These are phyloP conservation scores for Struthidea cinerea DNA, from an alignment of 2,113 vertebrate genomes.

Conservation along the genomic window DNA sequence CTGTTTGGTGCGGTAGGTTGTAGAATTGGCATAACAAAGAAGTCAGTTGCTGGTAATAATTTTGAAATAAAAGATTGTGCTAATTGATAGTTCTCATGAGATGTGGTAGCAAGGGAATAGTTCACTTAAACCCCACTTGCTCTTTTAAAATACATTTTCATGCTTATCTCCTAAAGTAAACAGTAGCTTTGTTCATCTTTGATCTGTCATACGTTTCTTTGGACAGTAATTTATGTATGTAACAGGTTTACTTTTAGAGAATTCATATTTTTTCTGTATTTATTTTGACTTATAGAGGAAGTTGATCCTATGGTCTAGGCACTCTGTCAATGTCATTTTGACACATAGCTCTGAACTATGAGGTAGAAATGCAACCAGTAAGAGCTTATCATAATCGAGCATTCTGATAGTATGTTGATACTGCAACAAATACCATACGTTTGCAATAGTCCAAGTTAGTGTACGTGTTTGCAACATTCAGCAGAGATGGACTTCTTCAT, in stretches of 20 bases:
- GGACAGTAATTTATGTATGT: background rate
- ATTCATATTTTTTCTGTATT: background rate
- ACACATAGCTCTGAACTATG: background rate
- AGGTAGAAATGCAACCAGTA: background rate
- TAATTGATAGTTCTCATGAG: background rate
- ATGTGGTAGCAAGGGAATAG: background rate
- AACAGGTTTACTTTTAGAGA: background rate
- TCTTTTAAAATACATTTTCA: background rate
- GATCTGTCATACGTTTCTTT: conserved; percentile 3
- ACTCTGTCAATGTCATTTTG: background rate
- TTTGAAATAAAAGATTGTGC: background rate
- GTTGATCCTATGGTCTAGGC: background rate
- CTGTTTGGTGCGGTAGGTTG: background rate
- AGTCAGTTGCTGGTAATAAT: background rate
- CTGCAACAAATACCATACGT: background rate
- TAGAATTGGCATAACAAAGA: background rate
- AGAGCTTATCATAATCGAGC: background rate
- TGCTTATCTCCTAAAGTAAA: background rate
- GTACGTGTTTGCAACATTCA: background rate
- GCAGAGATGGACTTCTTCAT: background rate
- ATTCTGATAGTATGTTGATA: background rate
- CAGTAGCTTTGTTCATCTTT: background rate
- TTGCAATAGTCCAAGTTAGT: background rate
- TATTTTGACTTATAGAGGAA: conserved; percentile 1
- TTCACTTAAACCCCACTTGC: background rate